phyloP scores from a whole-genome alignment of 2,888 invertebrate genomes.

The Athalia circularis region DNA sequence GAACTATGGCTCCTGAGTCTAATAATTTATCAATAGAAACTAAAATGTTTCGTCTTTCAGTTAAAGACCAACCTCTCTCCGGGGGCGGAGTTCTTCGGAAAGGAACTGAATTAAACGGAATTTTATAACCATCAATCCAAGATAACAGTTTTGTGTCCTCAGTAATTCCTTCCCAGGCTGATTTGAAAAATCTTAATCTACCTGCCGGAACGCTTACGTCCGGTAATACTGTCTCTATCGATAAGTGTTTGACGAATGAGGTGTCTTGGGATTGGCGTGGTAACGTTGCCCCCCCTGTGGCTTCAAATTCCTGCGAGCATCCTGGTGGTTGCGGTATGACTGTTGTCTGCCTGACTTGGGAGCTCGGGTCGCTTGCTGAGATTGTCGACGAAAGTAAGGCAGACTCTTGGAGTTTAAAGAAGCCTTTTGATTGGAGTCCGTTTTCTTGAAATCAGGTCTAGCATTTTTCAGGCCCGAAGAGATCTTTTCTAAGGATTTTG shows the following conservation, averaged over 20 bases:
- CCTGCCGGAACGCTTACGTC: constrained; percentile 2
- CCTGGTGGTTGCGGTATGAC: neutral
- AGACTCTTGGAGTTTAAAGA: neutral
- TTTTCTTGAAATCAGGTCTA: neutral
- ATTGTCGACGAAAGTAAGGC: constrained; percentile 1
- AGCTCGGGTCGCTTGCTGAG: neutral
- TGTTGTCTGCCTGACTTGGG: neutral
- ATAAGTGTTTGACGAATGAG: neutral
- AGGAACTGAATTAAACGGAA: too few species aligned
- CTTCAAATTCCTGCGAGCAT: constrained; percentile 6
- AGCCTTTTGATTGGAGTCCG: neutral
- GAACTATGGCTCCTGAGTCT: neutral
- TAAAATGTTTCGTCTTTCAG: neutral
- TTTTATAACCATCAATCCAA: too few species aligned
- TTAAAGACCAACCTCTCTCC: neutral
- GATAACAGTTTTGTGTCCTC: neutral
- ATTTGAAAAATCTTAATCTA: constrained; percentile 19
- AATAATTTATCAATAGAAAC: neutral
- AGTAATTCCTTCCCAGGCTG: constrained; percentile 5
- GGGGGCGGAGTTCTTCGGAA: neutral
- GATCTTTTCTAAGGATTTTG: neutral
- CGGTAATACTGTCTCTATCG: neutral
- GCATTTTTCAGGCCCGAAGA: neutral
- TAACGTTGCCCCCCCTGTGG: constrained; percentile 17
- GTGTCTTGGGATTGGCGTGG: neutral